These are phyloP conservation scores for Camelus bactrianus DNA, from an alignment of 2,113 vertebrate species.

Conservation along the genomic window DNA sequence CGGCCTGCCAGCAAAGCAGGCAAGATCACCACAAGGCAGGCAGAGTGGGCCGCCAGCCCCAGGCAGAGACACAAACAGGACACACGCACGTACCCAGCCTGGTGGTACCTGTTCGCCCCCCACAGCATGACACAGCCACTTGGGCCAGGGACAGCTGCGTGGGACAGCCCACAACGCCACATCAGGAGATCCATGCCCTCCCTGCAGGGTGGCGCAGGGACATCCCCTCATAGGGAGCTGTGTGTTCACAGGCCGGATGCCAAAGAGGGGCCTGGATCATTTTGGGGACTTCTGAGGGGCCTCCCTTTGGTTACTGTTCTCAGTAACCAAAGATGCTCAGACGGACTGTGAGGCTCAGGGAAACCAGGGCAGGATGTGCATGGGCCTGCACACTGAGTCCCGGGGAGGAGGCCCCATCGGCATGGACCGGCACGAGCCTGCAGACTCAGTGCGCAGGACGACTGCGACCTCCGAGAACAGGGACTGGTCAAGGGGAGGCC, in stretches of 20 bases:
- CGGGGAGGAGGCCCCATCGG: too few species aligned
- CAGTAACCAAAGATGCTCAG: neutral
- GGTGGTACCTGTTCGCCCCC: neutral
- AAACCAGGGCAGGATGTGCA: neutral
- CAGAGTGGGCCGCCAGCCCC: fast-evolving
- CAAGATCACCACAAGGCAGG: neutral
- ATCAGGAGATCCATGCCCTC: neutral
- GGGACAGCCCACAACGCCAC: neutral
- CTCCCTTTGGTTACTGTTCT: neutral
- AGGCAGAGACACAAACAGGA: neutral
- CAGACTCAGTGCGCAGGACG: fast-evolving
- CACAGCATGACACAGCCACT: neutral
- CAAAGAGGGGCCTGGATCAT: neutral
- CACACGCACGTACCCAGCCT: neutral
- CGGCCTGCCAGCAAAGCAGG: neutral
- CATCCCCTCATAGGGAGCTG: neutral
- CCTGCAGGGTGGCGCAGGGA: neutral
- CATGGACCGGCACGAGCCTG: fast-evolving
- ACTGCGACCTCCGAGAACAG: neutral
- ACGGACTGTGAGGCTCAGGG: neutral
- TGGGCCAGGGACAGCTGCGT: neutral
- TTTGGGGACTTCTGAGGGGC: neutral
- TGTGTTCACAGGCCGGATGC: neutral
- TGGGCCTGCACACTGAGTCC: fast-evolving
- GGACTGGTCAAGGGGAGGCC: neutral